Base-by-base conservation (phyloP, 2,888 invertebrate species). In the Drosophila nr. fundita region DNA sequence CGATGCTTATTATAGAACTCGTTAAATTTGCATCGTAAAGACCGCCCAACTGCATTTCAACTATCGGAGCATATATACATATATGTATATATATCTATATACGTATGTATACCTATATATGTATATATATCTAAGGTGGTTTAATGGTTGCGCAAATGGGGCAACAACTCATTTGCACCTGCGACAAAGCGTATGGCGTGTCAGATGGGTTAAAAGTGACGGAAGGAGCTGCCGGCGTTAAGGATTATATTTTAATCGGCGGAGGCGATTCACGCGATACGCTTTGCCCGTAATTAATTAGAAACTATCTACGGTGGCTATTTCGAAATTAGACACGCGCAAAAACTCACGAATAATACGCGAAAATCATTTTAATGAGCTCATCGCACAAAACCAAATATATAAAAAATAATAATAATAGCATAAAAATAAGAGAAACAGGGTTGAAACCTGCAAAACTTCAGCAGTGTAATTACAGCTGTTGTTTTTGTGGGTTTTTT, bases 311-410 rank as follows among this genome's bases (percentile, higher is more conserved):
- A 24, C 59, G 49, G 38, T 32, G 58, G 57, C 52, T 67, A 71
- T 67, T 67, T 62, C 59, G 61, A 68, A 68, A 66, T 66, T 70
- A 34, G 70, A 71, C 70, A 69, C 62, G 61, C 55, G 59, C 52
- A 52, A 40, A 54, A 45, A 24, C 18, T 10, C 32, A 55, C 62
- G 42, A 54, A 72, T 61, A 69, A 73, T 59, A 54, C 59, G 57
- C 69, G 45, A 80, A 82, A 78, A 85, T 80, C 45, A 72, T 80
- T 87, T 76, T 82, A 85, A 85, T 85, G 78, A 82, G 80, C 80
- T 84, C 85, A 84, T 87, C 78, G 62, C 45, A 45, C 42, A 52
- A 38, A 42, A 40, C 32, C 30, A 38, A 65, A 34, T 13, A 50
- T 13, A 21, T 6, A 48, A 53, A 50, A 58, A 55, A 54, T 38